Base-by-base conservation (phyloP, 2,888 invertebrate species). In the Nomada ferruginata region DNA sequence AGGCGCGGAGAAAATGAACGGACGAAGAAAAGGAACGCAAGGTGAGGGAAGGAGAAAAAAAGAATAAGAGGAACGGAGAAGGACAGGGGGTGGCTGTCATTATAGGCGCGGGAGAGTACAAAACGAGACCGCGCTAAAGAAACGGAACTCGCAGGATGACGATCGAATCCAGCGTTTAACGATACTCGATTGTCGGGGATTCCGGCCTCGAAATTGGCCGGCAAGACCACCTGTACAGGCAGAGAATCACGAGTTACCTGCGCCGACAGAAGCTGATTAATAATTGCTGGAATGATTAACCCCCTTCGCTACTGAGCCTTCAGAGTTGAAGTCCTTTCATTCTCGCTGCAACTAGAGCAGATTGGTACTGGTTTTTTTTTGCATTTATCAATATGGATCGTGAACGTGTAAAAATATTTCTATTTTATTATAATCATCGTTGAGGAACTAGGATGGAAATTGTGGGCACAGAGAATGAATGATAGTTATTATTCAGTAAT, bases 111-210 rank as follows among this genome's bases (percentile, higher is more conserved):
- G 68, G 66, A 63, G 57, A 74, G 57, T 63, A 86, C 66, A 75
- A 86, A 82, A 85, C 83, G 74, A 68, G 71, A 55, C 81, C 83
- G 73, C 64, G 76, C 57, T 66, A 68, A 79, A 86, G 86, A 84
- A 86, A 82, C 81, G 77, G 68, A 80, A 78, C 82, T 69, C 70
- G 75, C 36, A 61, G 72, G 79, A 85, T 73, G 75, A 82, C 69
- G 77, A 85, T 86, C 79, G 86, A 78, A 79, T 73, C 47, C 74
- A 64, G 59, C 70, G 85, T 83, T 83, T 81, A 85, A 85, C 83
- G 85, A 85, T 85, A 80, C 78, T 72, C 78, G 83, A 85, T 85
- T 86, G 77, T 77, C 65, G 42, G 20, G 50, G 68, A 79, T 70
- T 76, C 71, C 63, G 65, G 76, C 11, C 55, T 61, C 79, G 79